Evolutionary conservation across 2,797 vertebrate species (phyloP).

Genomic region (Choloepus didactylus): DNA sequence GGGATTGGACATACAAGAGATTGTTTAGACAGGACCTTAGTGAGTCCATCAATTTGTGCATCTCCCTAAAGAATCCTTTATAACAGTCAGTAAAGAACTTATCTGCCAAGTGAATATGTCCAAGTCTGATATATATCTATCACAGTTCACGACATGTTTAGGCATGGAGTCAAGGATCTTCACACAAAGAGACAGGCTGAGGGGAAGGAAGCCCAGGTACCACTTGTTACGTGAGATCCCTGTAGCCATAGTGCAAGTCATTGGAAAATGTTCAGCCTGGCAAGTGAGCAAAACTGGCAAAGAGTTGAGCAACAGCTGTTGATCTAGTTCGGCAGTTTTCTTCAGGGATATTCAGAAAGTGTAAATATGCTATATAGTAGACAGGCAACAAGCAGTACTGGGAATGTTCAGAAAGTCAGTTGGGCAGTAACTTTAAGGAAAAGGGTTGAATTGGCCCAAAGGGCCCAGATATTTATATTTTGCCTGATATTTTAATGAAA

Average conservation of each 20-base stretch:
- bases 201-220: background rate
- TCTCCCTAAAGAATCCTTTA: background rate
- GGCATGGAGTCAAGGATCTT: background rate
- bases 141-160: background rate
- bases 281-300: background rate
- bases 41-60: background rate
- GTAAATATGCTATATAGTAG: background rate
- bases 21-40: background rate
- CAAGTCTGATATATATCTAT: background rate
- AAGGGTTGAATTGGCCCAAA: background rate
- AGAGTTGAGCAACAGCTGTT: background rate
- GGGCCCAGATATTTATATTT: background rate
- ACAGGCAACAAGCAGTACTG: background rate
- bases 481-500: background rate
- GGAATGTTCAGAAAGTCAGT: background rate
- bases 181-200: background rate
- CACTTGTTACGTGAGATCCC: background rate
- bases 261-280: background rate
- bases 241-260: rapidly evolving
- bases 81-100: background rate
- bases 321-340: background rate
- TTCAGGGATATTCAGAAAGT: background rate
- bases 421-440: background rate
- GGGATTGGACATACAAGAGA: background rate
- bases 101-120: background rate